Conservation (phyloP, 2,888 invertebrate genomes). For the Ptycholaimellus sp. region DNA sequence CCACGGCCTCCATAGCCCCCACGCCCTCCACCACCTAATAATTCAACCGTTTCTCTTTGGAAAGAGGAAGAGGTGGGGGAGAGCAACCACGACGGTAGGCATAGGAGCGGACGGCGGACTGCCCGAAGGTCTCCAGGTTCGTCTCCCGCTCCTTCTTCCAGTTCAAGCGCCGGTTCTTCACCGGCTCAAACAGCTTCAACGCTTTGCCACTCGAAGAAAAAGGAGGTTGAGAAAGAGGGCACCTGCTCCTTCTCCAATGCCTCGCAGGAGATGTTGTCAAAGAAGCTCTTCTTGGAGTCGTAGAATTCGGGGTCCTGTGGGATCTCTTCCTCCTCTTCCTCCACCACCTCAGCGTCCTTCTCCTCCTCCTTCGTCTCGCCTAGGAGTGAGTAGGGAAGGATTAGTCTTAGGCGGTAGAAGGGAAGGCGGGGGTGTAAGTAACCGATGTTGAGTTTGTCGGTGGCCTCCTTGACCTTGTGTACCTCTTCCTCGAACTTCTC, state of each 20-base stretch:
- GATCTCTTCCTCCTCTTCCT: conserved; percentile 8
- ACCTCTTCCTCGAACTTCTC: conserved; percentile 55
- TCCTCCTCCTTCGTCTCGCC: conserved; percentile 2
- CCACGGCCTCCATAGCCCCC: background rate
- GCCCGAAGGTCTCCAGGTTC: conserved; percentile 23
- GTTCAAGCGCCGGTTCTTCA: conserved; percentile 17
- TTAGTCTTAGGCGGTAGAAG: too few species aligned
- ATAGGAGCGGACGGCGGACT: conserved; percentile 17
- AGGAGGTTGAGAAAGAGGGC: conserved; percentile 3
- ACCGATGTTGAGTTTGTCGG: conserved; percentile 1
- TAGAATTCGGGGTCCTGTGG: conserved; percentile 32
- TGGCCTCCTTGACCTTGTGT: conserved; percentile 8
- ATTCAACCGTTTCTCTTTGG: too few species aligned
- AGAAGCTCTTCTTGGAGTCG: conserved; percentile 91
- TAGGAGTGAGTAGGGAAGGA: conserved; percentile 1
- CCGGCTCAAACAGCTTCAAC: conserved; percentile 1
- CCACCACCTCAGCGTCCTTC: conserved; percentile 9
- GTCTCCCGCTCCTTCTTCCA: conserved; percentile 22
- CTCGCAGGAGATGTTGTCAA: conserved; percentile 95
- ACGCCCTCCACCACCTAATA: background rate
- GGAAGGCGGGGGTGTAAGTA: too few species aligned
- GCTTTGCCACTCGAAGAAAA: too few species aligned
- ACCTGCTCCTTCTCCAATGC: conserved; percentile 34
- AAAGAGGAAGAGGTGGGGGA: too few species aligned
- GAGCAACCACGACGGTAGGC: conserved; percentile 13